Percentiles rank a stretch among this genome's conserved stretches.
Evolutionary conservation across 2,797 vertebrate genomes (phyloP).

Genomic region (Podarcis siculus): DNA sequence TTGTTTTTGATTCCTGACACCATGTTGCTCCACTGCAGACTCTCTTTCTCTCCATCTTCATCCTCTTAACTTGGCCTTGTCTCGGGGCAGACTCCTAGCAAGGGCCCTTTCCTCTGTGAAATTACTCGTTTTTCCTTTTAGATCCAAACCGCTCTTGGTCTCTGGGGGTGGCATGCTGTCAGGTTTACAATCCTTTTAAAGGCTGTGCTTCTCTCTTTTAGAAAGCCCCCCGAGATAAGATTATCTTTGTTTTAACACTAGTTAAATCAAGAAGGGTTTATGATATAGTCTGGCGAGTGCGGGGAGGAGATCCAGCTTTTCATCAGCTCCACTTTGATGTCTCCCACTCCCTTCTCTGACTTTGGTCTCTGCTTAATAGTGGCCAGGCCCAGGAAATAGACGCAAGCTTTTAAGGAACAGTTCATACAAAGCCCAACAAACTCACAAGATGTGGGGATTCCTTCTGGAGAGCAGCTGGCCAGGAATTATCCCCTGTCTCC

Average conservation of each 20-base stretch:
- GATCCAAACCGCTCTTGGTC: constrained; percentile 50
- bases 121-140: constrained; percentile 49
- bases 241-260: constrained; percentile 73
- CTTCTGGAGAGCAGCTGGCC: constrained; percentile 39
- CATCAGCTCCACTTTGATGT: constrained; percentile 68
- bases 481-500: constrained; percentile 34
- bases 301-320: constrained; percentile 47
- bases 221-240: constrained; percentile 74
- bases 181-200: constrained; percentile 75
- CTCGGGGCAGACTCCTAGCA: not conserved
- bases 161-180: constrained; percentile 65
- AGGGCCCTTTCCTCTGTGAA: constrained; percentile 21
- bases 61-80: too few species aligned
- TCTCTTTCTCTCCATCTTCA: not conserved
- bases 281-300: constrained; percentile 47
- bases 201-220: constrained; percentile 64
- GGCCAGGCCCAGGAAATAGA: constrained; percentile 25
- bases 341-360: constrained; percentile 45
- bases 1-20: not conserved
- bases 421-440: constrained; percentile 64
- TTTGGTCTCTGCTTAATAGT: constrained; percentile 32
- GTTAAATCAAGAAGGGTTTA: constrained; percentile 70
- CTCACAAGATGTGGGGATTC: constrained; percentile 44
- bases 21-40: not conserved
- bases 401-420: constrained; percentile 56